Base-by-base conservation (phyloP, 2,888 invertebrate species). In the Anodontia alba region DNA sequence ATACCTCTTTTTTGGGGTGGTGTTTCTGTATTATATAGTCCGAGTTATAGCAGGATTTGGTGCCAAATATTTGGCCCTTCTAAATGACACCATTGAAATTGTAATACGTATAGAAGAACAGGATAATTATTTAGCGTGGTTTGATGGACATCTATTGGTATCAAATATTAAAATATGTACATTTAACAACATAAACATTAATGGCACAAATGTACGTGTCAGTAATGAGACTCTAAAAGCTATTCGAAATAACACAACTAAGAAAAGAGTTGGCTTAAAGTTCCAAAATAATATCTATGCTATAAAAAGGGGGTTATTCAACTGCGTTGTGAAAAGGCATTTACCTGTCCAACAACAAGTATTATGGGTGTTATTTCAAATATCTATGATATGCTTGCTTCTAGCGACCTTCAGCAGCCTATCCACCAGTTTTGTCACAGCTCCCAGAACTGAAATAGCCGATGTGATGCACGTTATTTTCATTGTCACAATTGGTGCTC, bases 381-480 rank as follows among this genome's bases (percentile, higher is more conserved):
- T 78, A 1, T n/a, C 17, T 7, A 62, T 82, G 2, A 78, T 82
- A 20, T 17, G 57, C 1, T 26, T 66, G 1, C 29, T 78, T 1
- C 73, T 82, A 10, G 26, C 20, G 0, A 8, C 71, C 7, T 68
- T 76, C 0, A 42, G 73, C 12, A 74, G 70, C 36, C 29, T 81
- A 0, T 20, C 78, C 5, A 38, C 33, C 2, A 54, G 43, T 1
- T 23, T 46, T 29, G 69, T 73, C 17, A 29, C 62, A 8, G 73
- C 69, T n/a, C 23, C 69, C 20, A 62, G 31, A 10, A 67, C 67
- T 57, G 73, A 72, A 1, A 73, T 83, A 42, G 66, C 76, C 0
- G 83, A 83, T 26, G 76, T 83, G 15, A 83, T 83, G 77, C 79
- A 83, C 42, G 83, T 83, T n/a, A 42, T 83, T 0, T 83, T 83